These are phyloP conservation scores for Clostera curtula DNA, from an alignment of 2,888 invertebrate species.

Conservation along the genomic window DNA sequence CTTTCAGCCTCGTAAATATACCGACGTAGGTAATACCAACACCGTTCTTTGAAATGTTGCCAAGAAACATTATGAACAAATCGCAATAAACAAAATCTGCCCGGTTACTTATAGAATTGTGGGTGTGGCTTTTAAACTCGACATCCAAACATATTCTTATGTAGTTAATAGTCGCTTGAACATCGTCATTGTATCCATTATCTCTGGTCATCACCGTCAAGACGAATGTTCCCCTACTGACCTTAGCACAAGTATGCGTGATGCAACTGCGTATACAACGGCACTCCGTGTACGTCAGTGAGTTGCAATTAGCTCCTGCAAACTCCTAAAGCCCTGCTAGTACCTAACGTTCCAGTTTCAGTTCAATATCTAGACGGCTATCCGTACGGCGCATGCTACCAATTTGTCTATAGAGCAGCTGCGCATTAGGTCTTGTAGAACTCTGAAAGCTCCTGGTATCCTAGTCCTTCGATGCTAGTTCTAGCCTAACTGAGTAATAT, in stretches of 20 bases:
- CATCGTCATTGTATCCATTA: background rate
- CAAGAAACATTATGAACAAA: slow-evolving; percentile 9
- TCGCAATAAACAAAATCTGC: background rate
- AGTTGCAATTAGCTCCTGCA: background rate
- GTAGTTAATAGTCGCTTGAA: too few relatives aligned
- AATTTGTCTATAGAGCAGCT: slow-evolving; percentile 5
- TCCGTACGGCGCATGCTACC: slow-evolving; percentile 6
- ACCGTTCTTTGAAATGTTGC: slow-evolving; percentile 12
- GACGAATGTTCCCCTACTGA: too few relatives aligned
- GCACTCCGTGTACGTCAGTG: background rate
- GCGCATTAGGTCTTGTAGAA: slow-evolving; percentile 2
- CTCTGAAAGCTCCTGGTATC: background rate
- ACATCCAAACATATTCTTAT: too few relatives aligned
- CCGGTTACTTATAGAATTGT: slow-evolving; percentile 5
- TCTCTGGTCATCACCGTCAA: too few relatives aligned
- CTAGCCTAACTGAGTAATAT: too few relatives aligned
- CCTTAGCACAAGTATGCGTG: too few relatives aligned
- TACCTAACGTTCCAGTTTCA: slow-evolving; percentile 2
- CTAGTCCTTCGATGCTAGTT: too few relatives aligned
- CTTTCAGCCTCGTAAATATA: slow-evolving; percentile 14
- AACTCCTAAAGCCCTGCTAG: slow-evolving; percentile 3
- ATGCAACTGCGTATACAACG: too few relatives aligned
- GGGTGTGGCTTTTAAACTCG: slow-evolving; percentile 9
- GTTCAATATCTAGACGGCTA: slow-evolving; percentile 6
- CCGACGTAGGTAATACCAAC: slow-evolving; percentile 9